phyloP scores from a whole-genome alignment of 1,140 invertebrate species.

The Nomia melanderi region DNA sequence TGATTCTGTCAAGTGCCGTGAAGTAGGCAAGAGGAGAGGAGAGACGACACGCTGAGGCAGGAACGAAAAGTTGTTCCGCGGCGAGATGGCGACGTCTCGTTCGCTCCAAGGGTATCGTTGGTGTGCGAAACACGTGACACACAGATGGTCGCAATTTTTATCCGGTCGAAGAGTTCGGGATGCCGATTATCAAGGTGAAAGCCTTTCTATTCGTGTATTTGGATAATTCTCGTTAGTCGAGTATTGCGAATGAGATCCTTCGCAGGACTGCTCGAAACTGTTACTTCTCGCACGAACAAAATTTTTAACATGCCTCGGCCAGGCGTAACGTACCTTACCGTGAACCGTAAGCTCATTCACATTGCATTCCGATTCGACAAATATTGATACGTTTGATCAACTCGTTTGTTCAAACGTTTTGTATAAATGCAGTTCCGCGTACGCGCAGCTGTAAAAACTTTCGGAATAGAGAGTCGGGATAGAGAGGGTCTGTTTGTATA shows the following conservation, averaged over 20 bases:
- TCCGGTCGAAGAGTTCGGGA: too few relatives aligned
- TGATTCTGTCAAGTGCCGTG: slow-evolving; percentile 36
- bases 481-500: background rate
- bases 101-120: background rate
- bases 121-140: slow-evolving; percentile 3
- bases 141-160: background rate
- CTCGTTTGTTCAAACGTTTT: slow-evolving; percentile 59
- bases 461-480: slow-evolving; percentile 15
- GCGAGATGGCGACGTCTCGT: background rate
- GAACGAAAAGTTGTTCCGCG: background rate
- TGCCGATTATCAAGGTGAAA: background rate
- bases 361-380: slow-evolving; percentile 63
- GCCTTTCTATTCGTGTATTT: background rate
- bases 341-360: slow-evolving; percentile 46
- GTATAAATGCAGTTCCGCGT: slow-evolving; percentile 38
- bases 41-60: background rate
- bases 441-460: slow-evolving; percentile 67
- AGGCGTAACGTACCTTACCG: slow-evolving; percentile 33
- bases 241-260: too few relatives aligned
- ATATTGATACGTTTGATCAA: slow-evolving; percentile 77
- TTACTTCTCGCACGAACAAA: background rate
- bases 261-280: background rate
- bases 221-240: too few relatives aligned
- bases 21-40: slow-evolving; percentile 4
- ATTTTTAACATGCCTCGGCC: slow-evolving; percentile 10